Evolutionary conservation across 2,113 vertebrate genomes (phyloP), one percentile per base, ranked within the genome.

Genomic region (Eolophus roseicapilla): DNA sequence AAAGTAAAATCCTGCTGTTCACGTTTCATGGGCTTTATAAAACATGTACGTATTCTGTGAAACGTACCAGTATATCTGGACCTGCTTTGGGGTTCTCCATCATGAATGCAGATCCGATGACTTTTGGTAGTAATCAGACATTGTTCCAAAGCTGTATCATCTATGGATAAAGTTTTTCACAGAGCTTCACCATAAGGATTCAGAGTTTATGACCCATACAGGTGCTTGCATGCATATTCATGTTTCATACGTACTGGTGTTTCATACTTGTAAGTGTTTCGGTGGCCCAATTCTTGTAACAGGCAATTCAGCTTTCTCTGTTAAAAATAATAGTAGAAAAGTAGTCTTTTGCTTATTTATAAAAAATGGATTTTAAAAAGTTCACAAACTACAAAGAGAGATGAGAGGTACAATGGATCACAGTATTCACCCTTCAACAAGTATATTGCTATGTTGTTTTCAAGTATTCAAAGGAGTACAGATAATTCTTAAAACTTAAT

Each of bases 401-500:
- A 82, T 41, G 18, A 77, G 29, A 73, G 9, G 19, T 74, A 67
- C 11, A 47, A 35, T 1, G 2, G 53, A 50, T 46, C 8, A 63
- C 9, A 49, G 11, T 44, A 18, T 77, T 53, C 46, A 17, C 46
- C 52, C 13, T 73, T 85, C 63, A 52, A 24, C 29, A 63, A 41
- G 12, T 39, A 52, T 47, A 67, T 74, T 57, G 53, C 5, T 70
- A 33, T 33, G 21, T 7, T 43, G n/a, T 82, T 92, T 88, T 88
- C 71, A 88, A 67, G 23, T 50, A 95, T 53, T 81, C 53, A 74
- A 21, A 35, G 39, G 46, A 88, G 41, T 70, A 53, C 41, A 77
- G 37, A 88, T 62, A 86, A 80, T 80, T 65, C 49, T 80, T 86
- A 74, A 63, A 80, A 77, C 23, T 92, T 90, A 92, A 80, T 93